phyloP scores from a whole-genome alignment of 92 coral and sea anemone species.

The Paragorgia papillata region DNA sequence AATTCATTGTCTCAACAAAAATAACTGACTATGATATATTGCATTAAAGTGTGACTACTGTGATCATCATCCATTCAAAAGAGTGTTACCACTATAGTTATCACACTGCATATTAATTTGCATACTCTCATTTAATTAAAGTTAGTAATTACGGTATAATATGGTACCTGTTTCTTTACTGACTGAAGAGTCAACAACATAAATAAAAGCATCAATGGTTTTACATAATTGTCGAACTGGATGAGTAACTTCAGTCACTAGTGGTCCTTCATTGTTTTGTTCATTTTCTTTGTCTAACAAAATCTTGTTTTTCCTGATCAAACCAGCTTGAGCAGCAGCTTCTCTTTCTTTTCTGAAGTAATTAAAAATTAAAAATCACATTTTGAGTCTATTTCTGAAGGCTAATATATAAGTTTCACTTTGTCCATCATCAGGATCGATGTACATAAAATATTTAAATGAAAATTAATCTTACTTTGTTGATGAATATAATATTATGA shows the following conservation, averaged over 20 bases:
- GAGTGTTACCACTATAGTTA: too few relatives aligned
- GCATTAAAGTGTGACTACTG: too few relatives aligned
- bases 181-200: constrained; percentile 81
- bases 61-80: too few relatives aligned
- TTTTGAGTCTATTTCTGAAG: too few relatives aligned
- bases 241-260: constrained; percentile 70
- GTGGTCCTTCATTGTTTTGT: constrained; percentile 20
- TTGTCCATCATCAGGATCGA: too few relatives aligned
- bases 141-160: too few relatives aligned
- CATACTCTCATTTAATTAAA: too few relatives aligned
- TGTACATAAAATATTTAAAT: too few relatives aligned
- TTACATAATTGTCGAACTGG: constrained; percentile 89
- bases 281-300: constrained; percentile 53
- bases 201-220: constrained; percentile 92
- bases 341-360: constrained; percentile 86
- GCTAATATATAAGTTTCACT: too few relatives aligned
- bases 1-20: too few relatives aligned
- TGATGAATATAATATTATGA: constrained; percentile 84
- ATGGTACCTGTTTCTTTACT: constrained; percentile 76
- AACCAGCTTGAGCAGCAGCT: constrained; percentile 68
- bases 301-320: constrained; percentile 68
- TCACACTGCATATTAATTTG: too few relatives aligned
- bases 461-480: constrained; percentile 63
- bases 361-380: background rate
- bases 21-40: too few relatives aligned